Percentiles rank a stretch among this genome's conserved stretches.
phyloP scores from a whole-genome alignment of 2,113 vertebrate genomes.

The Pan paniscus region DNA sequence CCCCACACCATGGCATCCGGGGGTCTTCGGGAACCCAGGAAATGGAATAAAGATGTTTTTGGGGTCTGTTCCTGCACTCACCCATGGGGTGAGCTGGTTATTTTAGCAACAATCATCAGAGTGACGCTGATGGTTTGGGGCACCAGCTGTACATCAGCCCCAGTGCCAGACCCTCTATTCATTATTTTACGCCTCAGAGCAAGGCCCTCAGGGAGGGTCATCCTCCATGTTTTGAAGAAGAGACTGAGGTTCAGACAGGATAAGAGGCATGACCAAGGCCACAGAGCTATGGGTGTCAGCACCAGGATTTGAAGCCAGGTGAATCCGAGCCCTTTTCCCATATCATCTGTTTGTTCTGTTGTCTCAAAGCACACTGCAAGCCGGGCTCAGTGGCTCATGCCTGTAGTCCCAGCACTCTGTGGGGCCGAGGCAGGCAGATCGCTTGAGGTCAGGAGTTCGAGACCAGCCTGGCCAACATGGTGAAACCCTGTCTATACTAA shows the following conservation, averaged over 20 bases:
- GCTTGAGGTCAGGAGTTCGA: too few relatives aligned
- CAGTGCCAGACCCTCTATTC: background rate
- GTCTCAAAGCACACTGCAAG: background rate
- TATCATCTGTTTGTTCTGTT: background rate
- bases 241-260: background rate
- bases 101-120: background rate
- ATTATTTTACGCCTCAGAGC: background rate
- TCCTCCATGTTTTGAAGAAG: background rate
- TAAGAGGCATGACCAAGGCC: background rate
- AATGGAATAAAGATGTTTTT: background rate
- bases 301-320: background rate
- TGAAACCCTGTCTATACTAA: too few relatives aligned
- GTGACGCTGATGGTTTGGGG: background rate
- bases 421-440: too few relatives aligned
- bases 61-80: background rate
- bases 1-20: background rate
- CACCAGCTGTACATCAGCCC: background rate
- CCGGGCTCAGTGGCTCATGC: accelerated
- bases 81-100: background rate
- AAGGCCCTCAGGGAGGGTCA: background rate
- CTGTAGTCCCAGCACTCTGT: too few relatives aligned
- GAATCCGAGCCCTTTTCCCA: background rate
- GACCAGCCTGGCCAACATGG: too few relatives aligned
- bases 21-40: background rate
- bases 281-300: background rate